Evolutionary conservation across 1,140 invertebrate genomes (phyloP), one percentile per base, ranked within the genome.

Genomic region (Olivierus martensii): DNA sequence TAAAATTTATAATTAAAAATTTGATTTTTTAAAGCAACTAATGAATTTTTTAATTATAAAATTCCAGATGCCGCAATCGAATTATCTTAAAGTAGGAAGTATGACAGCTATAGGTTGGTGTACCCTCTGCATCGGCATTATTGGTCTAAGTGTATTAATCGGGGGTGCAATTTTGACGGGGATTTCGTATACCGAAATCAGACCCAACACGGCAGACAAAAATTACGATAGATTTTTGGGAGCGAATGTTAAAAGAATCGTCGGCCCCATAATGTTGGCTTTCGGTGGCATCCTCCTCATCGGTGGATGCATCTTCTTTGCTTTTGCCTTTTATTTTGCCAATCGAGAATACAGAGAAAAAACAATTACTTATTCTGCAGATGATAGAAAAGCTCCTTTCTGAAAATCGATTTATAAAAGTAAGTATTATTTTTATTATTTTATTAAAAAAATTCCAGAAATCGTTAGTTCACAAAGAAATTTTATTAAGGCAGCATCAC

Each of bases 161-260:
- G 55, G 49, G 2, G 62, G 62, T 5, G 60, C 62, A 6, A 59
- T 63, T 18, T 45, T 62, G 9, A 57, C 58, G 5, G 61, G 59
- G 2, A 55, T 61, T 17, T 59, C 61, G 5, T 63, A 51, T 39
- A 63, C 62, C 2, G 61, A 63, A 44, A 58, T 63, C 17, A 59
- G 60, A 1, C 62, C 62, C 49, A 63, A 63, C 18, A 36, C 58
- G 11, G 61, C 56, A 39, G 62, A 63, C 46, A 58, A 60, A 46
- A 63, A 63, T 36, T 63, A 63, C 51, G 53, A 63, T 14, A 35
- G 62, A 22, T 63, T 62, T 53, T 51, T 60, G 18, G 58, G 62
- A 3, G 51, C 62, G 1, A 59, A 63, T 43, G 44, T 59, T 9
- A 55, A 52, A 45, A 28, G 62, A 17, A 46, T 63, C 11, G 45